Base-by-base conservation (phyloP, 1,140 invertebrate genomes). In the Holotrichia oblita region DNA sequence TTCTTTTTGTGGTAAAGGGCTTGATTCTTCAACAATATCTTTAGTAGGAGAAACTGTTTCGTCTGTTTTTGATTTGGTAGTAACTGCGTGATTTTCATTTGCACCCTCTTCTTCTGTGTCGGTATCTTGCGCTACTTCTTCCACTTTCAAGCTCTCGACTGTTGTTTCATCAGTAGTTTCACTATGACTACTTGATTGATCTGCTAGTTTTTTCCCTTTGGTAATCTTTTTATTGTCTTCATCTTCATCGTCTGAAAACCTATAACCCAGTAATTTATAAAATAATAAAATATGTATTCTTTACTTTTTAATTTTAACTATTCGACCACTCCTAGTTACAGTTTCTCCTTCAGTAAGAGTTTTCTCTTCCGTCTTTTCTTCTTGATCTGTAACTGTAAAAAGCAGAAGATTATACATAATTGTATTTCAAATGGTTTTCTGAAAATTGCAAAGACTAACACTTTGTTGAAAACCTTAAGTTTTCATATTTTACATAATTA, bases 301-400 rank as follows among this genome's bases (percentile, higher is more conserved):
- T 74, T 76, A 76, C 75, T 42, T 76, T 76, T 76, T 76, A 20
- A 55, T 6, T 59, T 76, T 76, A 34, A 76, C 41, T 24, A 76
- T 24, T 22, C 75, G 40, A 22, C 75, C 75, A 76, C 75, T 76
- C 48, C 75, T 76, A 10, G 40, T 76, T 22, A 34, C n/a, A 24
- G 44, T n/a, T 48, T 41, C 41, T 14, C 24, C 44, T 27, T 76
- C 75, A 14, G n/a, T n/a, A n/a, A n/a, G n/a, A n/a, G 24, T 12
- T 8, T 74, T 74, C 14, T 74, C 40, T 41, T 48, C 40, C 41
- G 34, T 2, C 7, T 74, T 41, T 74, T 74, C 42, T 74, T 48
- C 61, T 69, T 69, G 22, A 6, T 9, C 61, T 69, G 7, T 55
- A 55, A 3, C n/a, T 55, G 17, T 14, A 55, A 2, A n/a, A 55